Base-by-base conservation (phyloP, 2,888 invertebrate species). In the Caenorhabditis panamensis region DNA sequence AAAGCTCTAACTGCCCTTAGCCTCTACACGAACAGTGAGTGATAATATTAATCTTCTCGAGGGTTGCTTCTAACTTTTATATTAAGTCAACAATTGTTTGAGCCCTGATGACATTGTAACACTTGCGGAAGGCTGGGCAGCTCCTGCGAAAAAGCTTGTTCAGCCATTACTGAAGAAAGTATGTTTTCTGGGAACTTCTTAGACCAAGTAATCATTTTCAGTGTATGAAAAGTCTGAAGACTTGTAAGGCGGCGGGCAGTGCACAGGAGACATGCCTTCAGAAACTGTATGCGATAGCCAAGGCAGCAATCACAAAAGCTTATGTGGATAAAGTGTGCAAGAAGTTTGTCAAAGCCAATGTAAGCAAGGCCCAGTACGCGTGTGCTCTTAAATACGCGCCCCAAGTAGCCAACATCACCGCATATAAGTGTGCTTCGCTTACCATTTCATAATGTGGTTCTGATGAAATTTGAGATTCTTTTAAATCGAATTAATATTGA, bases 71-170 rank as follows among this genome's bases (percentile, higher is more conserved):
- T n/a, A n/a, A n/a, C n/a, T n/a, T n/a, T n/a, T n/a, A n/a, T n/a
- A n/a, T 56, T 20, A 58, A 78, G 71, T 68, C 41, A 73, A 79
- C 68, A 79, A 58, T 58, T 79, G 79, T n/a, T 72, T 79, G 6
- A 58, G 26, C 28, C 72, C 79, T 4, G 79, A 79, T 16, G 61
- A 66, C 22, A 61, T 79, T 31, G 37, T 67, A 8, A 44, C 61
- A 0, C 58, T 79, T 37, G 67, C 62, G 2, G 47, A 67, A 9
- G 36, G 49, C 18, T 67, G 66, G 67, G 63, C 67, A 1, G 41
- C 72, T 8, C 72, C 79, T 11, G 20, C 61, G 6, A 56, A 51
- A 6, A 68, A 67, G 18, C 41, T 72, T 5, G 68, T 63, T 1
- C 61, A 72, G 8, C 49, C 62, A 11, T 44, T 79, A 9, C 56